Conservation (phyloP, 1,140 invertebrate genomes). For the Liolophura sinensis region DNA sequence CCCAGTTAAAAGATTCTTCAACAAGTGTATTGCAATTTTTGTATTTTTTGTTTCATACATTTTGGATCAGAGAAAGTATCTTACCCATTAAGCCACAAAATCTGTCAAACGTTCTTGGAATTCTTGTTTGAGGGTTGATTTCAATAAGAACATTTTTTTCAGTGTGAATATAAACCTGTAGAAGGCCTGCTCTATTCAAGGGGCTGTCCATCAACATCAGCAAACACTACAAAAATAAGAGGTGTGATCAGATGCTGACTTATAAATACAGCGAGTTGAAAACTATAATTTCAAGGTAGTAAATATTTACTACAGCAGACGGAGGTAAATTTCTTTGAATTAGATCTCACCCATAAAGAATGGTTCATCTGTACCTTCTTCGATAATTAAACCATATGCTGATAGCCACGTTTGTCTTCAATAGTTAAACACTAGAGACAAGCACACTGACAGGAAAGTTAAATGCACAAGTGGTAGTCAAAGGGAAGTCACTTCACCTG, state of each 20-base stretch:
- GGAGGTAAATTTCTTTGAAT: no score
- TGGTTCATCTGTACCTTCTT: no score
- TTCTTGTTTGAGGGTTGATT: conserved; percentile 97
- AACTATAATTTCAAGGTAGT: no score
- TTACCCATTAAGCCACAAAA: conserved; percentile 98
- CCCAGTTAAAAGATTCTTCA: background rate
- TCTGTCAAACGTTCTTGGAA: conserved; percentile 96
- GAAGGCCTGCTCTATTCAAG: conserved; percentile 81
- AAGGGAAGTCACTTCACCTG: conserved; percentile 62
- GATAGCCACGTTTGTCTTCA: no score
- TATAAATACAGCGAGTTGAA: no score
- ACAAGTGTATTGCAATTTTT: background rate
- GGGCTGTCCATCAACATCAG: conserved; percentile 97
- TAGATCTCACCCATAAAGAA: no score
- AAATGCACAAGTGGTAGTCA: background rate
- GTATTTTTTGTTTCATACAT: background rate
- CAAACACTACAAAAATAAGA: conserved; percentile 67
- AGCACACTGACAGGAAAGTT: no score
- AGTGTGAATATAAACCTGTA: conserved; percentile 91
- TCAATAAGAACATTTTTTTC: conserved; percentile 97
- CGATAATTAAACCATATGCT: no score
- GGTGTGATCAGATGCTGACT: background rate
- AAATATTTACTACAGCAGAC: no score
- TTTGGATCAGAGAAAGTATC: conserved; percentile 21
- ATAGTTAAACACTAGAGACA: no score